phyloP scores from a whole-genome alignment of 2,888 invertebrate genomes.

The Slavum lentiscoides region DNA sequence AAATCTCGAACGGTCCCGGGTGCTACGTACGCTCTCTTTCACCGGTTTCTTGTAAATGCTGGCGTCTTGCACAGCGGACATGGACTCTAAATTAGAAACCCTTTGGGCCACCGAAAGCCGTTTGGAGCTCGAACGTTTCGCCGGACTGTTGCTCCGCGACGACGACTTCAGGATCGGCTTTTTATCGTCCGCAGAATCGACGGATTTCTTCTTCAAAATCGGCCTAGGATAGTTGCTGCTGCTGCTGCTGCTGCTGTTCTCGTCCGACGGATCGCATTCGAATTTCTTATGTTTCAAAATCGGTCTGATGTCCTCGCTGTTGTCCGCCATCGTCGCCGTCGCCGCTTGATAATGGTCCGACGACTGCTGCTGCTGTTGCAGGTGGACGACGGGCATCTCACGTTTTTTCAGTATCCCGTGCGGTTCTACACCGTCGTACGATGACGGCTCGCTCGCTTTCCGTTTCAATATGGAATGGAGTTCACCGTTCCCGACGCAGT shows the following conservation, averaged over 20 bases:
- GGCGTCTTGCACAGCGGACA: background rate
- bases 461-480: slow-evolving; percentile 69
- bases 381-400: slow-evolving; percentile 7
- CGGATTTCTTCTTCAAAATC: slow-evolving; percentile 81
- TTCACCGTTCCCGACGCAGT: slow-evolving; percentile 68
- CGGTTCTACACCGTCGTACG: slow-evolving; percentile 55
- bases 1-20: slow-evolving; percentile 60
- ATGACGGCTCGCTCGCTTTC: slow-evolving; percentile 63
- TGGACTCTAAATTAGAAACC: slow-evolving; percentile 68
- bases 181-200: slow-evolving; percentile 17
- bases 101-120: slow-evolving; percentile 72
- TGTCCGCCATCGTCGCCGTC: slow-evolving; percentile 58
- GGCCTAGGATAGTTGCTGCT: slow-evolving; percentile 63
- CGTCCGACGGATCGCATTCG: slow-evolving; percentile 24
- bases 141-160: slow-evolving; percentile 29
- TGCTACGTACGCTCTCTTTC: background rate
- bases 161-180: slow-evolving; percentile 26
- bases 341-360: background rate
- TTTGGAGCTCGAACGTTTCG: background rate
- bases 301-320: slow-evolving; percentile 71
- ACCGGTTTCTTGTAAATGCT: slow-evolving; percentile 17
- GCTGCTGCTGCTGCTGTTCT: background rate
- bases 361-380: too few relatives aligned
- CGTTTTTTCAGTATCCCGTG: slow-evolving; percentile 74
- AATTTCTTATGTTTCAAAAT: slow-evolving; percentile 68